A percentile compares a stretch with the other conserved stretches of the same genome.
These are phyloP conservation scores for Bradypodion pumilum DNA, from an alignment of 2,797 vertebrate species.

Conservation along the genomic window DNA sequence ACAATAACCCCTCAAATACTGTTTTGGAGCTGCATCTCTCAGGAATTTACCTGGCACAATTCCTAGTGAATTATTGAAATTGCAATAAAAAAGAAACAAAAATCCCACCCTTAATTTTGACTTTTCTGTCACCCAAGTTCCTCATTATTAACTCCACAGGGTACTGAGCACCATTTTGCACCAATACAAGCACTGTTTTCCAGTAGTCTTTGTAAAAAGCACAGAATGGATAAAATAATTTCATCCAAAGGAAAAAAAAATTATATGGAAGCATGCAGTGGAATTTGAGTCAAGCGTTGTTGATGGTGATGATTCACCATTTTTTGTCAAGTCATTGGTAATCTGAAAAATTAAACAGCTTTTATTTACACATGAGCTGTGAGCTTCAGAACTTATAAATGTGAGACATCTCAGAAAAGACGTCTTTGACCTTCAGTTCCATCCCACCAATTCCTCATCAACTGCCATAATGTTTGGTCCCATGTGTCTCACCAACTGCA, in stretches of 20 bases:
- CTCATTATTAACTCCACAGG: neutral
- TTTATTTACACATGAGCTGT: slow-evolving; percentile 2
- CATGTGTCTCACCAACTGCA: neutral
- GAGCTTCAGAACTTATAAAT: neutral
- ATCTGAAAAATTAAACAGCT: slow-evolving; percentile 30
- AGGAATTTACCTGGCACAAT: too few species aligned
- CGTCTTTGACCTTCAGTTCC: rapidly evolving
- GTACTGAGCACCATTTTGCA: neutral
- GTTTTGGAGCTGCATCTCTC: too few species aligned
- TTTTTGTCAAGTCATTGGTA: rapidly evolving
- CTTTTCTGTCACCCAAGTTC: neutral
- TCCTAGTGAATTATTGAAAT: too few species aligned
- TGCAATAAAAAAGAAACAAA: too few species aligned
- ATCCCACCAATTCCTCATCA: slow-evolving; percentile 5
- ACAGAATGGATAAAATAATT: neutral
- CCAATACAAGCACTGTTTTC: neutral
- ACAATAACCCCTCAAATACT: too few species aligned
- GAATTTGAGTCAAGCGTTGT: neutral
- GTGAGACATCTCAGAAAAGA: neutral
- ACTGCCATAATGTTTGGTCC: rapidly evolving
- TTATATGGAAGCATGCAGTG: slow-evolving; percentile 6
- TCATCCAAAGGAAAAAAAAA: slow-evolving; percentile 3
- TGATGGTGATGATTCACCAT: neutral
- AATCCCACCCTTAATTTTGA: too few species aligned
- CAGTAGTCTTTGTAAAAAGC: rapidly evolving